A percentile compares a stretch with the other conserved stretches of the same genome.
Evolutionary conservation across 1,140 invertebrate species (phyloP).

Genomic region (Wasmannia auropunctata): DNA sequence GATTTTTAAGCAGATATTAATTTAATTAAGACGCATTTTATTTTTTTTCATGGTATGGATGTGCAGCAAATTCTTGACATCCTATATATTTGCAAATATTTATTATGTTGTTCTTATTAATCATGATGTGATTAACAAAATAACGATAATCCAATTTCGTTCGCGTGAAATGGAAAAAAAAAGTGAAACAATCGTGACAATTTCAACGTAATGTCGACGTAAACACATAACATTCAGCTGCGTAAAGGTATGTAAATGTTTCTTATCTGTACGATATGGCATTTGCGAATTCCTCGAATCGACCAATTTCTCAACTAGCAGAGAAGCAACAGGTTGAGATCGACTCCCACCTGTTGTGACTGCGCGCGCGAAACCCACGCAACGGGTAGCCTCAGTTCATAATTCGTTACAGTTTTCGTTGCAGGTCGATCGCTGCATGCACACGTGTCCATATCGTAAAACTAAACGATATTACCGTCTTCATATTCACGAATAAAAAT

Average conservation of each 20-base stretch:
- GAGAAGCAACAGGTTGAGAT: conserved; percentile 73
- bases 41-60: too few species aligned
- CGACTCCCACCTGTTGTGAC: conserved; percentile 71
- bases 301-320: conserved; percentile 55
- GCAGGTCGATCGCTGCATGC: not conserved
- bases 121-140: not conserved
- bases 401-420: conserved; percentile 67
- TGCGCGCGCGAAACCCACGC: conserved; percentile 64
- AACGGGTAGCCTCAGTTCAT: conserved; percentile 53
- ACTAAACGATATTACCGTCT: not conserved
- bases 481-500: not conserved
- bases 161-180: not conserved
- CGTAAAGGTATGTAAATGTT: not conserved
- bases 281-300: conserved; percentile 20
- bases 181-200: not conserved
- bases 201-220: not conserved
- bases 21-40: too few species aligned
- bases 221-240: not conserved
- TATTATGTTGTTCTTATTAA: too few species aligned
- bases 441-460: not conserved
- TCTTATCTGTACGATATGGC: not conserved
- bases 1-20: too few species aligned
- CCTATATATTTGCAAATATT: too few species aligned
- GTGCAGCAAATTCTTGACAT: too few species aligned
- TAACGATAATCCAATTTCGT: not conserved